Percentiles rank a stretch among this genome's conserved stretches.
Evolutionary conservation across 2,113 vertebrate genomes (phyloP).

Genomic region (Mobula birostris): DNA sequence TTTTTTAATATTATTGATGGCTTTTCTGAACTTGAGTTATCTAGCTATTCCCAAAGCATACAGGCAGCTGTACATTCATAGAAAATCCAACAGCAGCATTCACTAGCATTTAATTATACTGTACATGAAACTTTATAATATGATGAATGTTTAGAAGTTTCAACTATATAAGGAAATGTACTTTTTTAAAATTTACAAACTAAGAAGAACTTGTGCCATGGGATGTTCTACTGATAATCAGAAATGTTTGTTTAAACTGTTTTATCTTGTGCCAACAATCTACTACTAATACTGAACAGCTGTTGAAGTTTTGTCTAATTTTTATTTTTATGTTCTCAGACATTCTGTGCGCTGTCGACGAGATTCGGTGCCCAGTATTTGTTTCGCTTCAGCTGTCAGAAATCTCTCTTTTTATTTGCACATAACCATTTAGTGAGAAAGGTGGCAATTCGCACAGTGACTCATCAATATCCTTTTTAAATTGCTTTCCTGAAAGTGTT

Average conservation of each 20-base stretch:
- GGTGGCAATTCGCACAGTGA: conserved; percentile 20
- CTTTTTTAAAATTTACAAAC: not conserved
- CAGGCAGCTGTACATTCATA: not conserved
- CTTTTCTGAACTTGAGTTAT: not conserved
- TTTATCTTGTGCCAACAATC: conserved; percentile 3
- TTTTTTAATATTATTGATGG: not conserved
- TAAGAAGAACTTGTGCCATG: not conserved
- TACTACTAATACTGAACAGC: not conserved
- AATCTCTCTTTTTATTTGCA: conserved; percentile 37
- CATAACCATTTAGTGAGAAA: conserved; percentile 29
- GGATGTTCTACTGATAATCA: not conserved
- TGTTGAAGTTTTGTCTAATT: conserved; percentile 18
- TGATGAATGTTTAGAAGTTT: not conserved
- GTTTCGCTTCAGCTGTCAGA: conserved; percentile 35
- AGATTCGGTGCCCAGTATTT: conserved; percentile 33
- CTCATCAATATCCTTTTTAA: conserved; percentile 38
- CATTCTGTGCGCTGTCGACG: conserved; percentile 28
- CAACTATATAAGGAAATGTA: not conserved
- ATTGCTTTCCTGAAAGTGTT: not conserved
- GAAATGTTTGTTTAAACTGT: not conserved
- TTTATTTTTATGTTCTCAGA: conserved; percentile 26
- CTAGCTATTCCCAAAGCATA: not conserved
- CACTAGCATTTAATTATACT: not conserved
- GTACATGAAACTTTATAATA: not conserved
- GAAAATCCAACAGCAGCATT: not conserved